A percentile compares a stretch with the other conserved stretches of the same genome.
phyloP scores from a whole-genome alignment of 2,888 invertebrate genomes.

The Philhelius pedissequus region DNA sequence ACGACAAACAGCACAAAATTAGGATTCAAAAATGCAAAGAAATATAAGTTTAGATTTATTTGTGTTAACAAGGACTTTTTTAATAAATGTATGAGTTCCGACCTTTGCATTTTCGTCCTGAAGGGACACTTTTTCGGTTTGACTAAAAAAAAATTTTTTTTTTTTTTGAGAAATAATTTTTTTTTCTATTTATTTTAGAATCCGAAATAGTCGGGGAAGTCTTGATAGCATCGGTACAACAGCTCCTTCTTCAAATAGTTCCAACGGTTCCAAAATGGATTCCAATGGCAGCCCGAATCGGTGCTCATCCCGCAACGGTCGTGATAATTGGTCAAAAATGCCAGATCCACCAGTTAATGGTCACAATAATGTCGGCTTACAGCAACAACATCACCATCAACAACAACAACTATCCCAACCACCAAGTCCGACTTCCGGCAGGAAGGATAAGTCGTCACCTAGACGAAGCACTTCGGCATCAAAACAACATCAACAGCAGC shows the following conservation, averaged over 20 bases:
- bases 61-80: not conserved
- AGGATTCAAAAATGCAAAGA: not conserved
- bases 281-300: conserved; percentile 71
- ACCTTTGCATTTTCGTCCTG: not conserved
- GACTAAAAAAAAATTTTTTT: not conserved
- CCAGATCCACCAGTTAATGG: conserved; percentile 74
- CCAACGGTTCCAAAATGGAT: conserved; percentile 76
- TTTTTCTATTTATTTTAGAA: conserved; percentile 71
- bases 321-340: conserved; percentile 79
- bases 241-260: conserved; percentile 75
- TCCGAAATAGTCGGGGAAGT: conserved; percentile 78
- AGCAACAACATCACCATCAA: conserved; percentile 54
- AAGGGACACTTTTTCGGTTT: not conserved
- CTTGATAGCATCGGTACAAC: conserved; percentile 78
- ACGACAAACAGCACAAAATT: not conserved
- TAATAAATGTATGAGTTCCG: not conserved
- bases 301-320: conserved; percentile 74
- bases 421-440: conserved; percentile 69
- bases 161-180: not conserved
- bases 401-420: conserved; percentile 70
- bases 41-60: not conserved
- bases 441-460: conserved; percentile 78
- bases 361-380: conserved; percentile 54
- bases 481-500: conserved; percentile 49
- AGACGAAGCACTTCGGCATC: conserved; percentile 75